Conservation (phyloP, 2,797 vertebrate genomes). For the Pelochelys cantorii region DNA sequence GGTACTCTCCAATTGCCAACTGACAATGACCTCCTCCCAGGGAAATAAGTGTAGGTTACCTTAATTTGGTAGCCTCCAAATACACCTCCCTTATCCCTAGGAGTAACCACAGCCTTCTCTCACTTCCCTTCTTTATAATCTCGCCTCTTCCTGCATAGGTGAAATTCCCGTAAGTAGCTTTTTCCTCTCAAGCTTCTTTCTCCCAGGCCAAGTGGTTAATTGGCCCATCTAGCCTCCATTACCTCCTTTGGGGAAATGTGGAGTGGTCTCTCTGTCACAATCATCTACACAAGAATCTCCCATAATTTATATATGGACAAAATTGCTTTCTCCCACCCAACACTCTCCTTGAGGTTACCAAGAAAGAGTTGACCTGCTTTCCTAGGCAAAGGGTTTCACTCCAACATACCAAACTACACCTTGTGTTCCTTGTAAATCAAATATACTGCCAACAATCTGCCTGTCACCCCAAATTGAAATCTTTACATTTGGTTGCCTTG, state of each 20-base stretch:
- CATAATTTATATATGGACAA: background rate
- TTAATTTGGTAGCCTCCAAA: background rate
- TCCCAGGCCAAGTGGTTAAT: background rate
- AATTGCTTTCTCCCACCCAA: background rate
- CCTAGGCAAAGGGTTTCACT: background rate
- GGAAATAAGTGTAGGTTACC: background rate
- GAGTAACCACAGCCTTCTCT: background rate
- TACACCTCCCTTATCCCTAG: background rate
- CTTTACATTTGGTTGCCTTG: background rate
- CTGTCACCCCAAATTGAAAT: background rate
- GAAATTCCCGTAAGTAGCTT: background rate
- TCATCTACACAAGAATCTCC: background rate
- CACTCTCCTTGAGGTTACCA: background rate
- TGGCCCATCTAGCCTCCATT: background rate
- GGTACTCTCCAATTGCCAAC: background rate
- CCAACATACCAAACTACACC: background rate
- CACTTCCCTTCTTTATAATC: background rate
- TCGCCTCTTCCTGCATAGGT: background rate
- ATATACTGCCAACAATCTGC: background rate
- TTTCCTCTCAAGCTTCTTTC: background rate
- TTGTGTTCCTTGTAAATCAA: background rate
- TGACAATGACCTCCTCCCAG: background rate
- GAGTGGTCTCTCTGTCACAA: background rate
- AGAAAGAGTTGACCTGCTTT: background rate
- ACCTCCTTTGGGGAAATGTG: background rate